A percentile compares a stretch with the other conserved stretches of the same genome.
Evolutionary conservation across 2,888 invertebrate genomes (phyloP).

Genomic region (Cerastis rubricosa): DNA sequence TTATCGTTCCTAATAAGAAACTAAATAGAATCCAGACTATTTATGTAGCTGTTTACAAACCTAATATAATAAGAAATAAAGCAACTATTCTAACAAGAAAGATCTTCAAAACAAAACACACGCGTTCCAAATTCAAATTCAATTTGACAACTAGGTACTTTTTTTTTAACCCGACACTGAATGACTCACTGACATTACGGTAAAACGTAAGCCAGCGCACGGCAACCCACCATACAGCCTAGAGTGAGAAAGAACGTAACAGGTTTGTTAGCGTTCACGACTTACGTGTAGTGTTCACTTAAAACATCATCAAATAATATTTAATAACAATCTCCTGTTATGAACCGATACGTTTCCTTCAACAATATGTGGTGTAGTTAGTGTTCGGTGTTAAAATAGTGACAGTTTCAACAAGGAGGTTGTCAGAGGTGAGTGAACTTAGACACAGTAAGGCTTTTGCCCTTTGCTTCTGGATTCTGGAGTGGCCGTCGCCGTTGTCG

Average conservation of each 20-base stretch:
- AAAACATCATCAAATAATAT: conserved; percentile 80
- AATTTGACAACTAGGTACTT: conserved; percentile 37
- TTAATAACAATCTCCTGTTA: conserved; percentile 82
- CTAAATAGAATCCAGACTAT: conserved; percentile 3
- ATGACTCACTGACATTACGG: conserved; percentile 58
- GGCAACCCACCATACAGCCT: conserved; percentile 77
- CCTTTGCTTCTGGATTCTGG: conserved; percentile 76
- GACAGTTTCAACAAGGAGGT: conserved; percentile 70
- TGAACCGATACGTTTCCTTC: conserved; percentile 70
- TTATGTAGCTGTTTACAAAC: conserved; percentile 8
- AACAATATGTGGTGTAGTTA: conserved; percentile 73
- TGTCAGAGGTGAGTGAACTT: conserved; percentile 85
- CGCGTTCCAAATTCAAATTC: conserved; percentile 46
- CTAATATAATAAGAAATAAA: conserved; percentile 1
- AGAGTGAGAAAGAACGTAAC: conserved; percentile 86
- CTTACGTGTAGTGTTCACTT: conserved; percentile 77
- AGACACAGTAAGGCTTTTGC: conserved; percentile 76
- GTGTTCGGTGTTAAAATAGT: conserved; percentile 72
- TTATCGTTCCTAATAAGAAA: conserved; percentile 35
- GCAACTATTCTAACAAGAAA: background rate
- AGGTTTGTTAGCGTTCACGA: conserved; percentile 78
- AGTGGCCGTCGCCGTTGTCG: conserved; percentile 55
- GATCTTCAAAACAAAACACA: conserved; percentile 12
- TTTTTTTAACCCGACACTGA: conserved; percentile 24
- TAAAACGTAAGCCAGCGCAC: conserved; percentile 50